Base-by-base conservation (phyloP, 2,797 vertebrate species). In the Centroberyx gerrardi region DNA sequence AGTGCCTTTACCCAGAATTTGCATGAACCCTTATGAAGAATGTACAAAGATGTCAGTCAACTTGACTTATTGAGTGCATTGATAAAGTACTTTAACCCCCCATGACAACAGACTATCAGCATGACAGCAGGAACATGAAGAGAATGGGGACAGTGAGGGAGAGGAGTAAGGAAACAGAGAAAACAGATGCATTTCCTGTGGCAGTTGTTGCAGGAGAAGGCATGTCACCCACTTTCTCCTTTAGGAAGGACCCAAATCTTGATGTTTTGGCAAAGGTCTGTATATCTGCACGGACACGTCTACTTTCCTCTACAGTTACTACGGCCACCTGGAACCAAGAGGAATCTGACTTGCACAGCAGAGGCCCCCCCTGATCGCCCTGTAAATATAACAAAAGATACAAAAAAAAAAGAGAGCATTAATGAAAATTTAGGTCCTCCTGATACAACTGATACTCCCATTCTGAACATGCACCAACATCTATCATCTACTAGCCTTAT, bases 251-350 rank as follows among this genome's bases (percentile, higher is more conserved):
- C 1, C 64, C 56, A 3, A 87, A 91, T 54, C 2, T 74, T 46
- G 83, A 85, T 0, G 65, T 52, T 71, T 76, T 88, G 33, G 61
- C 5, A 49, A 91, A 89, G 58, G 75, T 58, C 27, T 88, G 85
- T n/a, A 88, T 8, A 14, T 88, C 74, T 17, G 72, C 60, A 1
- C 28, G 55, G 15, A 7, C 4, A 0, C 68, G 49, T 83, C 67
- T 79, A 36, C 51, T 64, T 54, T 22, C 62, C 67, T 28, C 75
- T n/a, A 44, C 5, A 18, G 58, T 61, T 17, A 86, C 58, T 0
- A 84, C 61, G 1, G 77, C 91, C 6, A 53, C 79, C 51, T 89
- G 81, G 78, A 86, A 91, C 88, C 90, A 91, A 13, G 83, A 87
- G 2, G 75, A 73, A 18, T 76, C 78, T 1, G 86, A 80, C 31